Percentiles rank a stretch among this genome's conserved stretches.
These are phyloP conservation scores for Boloria euphrosyne DNA, from an alignment of 2,888 invertebrate genomes.

Conservation along the genomic window DNA sequence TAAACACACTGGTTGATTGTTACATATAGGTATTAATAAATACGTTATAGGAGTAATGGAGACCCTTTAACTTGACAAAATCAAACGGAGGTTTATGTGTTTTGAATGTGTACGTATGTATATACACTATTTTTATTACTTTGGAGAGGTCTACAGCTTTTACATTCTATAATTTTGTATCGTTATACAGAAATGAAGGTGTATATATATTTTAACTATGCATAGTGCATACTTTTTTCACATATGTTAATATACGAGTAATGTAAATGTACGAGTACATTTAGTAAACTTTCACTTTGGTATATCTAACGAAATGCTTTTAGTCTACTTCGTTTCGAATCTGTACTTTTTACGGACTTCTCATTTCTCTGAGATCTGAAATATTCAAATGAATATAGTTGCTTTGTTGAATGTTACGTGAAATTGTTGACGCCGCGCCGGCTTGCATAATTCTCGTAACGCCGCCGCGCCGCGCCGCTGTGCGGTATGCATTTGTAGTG, in stretches of 20 bases:
- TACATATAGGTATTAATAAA: too few relatives aligned
- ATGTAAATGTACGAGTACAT: slow-evolving; percentile 1
- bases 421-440: slow-evolving; percentile 20
- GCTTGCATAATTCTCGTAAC: slow-evolving; percentile 23
- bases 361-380: slow-evolving; percentile 28
- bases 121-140: too few relatives aligned
- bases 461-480: slow-evolving; percentile 9
- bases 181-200: too few relatives aligned
- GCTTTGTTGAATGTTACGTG: slow-evolving; percentile 32
- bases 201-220: too few relatives aligned
- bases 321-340: slow-evolving; percentile 45
- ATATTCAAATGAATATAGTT: slow-evolving; percentile 32
- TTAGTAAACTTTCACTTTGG: slow-evolving; percentile 45
- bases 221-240: too few relatives aligned
- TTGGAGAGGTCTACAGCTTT: too few relatives aligned
- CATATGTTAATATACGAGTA: too few relatives aligned
- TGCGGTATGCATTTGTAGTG: slow-evolving; percentile 21
- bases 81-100: too few relatives aligned
- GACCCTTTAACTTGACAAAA: too few relatives aligned
- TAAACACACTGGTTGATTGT: neutral
- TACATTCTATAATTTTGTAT: too few relatives aligned
- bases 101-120: too few relatives aligned
- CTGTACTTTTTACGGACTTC: slow-evolving; percentile 29
- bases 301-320: slow-evolving; percentile 48
- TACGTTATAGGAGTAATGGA: too few relatives aligned